A percentile compares a stretch with the other conserved stretches of the same genome.
Evolutionary conservation across 1,140 invertebrate genomes (phyloP).

Genomic region (Drosophila bocqueti): DNA sequence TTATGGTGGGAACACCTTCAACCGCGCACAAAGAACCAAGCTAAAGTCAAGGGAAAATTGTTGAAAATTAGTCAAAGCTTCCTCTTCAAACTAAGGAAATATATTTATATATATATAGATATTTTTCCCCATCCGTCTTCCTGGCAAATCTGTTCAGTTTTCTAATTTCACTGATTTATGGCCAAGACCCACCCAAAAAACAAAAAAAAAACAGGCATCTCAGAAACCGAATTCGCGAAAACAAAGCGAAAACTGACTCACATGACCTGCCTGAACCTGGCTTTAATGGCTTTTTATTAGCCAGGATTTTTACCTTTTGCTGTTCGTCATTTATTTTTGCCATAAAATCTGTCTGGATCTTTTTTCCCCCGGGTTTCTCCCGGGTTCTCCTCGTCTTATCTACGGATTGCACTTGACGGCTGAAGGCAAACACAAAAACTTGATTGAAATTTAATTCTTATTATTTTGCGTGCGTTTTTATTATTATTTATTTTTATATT

Average conservation of each 20-base stretch:
- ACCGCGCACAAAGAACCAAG: constrained; percentile 4
- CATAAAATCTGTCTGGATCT: constrained; percentile 49
- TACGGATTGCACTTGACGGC: constrained; percentile 8
- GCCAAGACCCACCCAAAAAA: constrained; percentile 8
- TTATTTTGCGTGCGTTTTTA: constrained; percentile 7
- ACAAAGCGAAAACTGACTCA: constrained; percentile 56
- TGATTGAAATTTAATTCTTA: constrained; percentile 29
- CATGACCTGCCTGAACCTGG: constrained; percentile 80
- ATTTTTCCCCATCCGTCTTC: constrained; percentile 47
- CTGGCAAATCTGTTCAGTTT: constrained; percentile 39
- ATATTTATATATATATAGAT: not conserved
- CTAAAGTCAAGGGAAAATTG: constrained; percentile 2
- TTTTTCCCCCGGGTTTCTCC: not conserved
- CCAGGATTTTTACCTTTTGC: constrained; percentile 26
- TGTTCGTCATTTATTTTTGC: constrained; percentile 48
- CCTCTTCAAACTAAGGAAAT: not conserved
- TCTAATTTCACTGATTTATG: constrained; percentile 78
- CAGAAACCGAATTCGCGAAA: constrained; percentile 19
- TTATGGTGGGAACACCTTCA: constrained; percentile 9
- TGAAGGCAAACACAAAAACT: constrained; percentile 7
- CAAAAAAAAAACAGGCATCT: constrained; percentile 1
- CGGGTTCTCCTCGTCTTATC: constrained; percentile 1
- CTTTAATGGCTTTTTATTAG: constrained; percentile 79
- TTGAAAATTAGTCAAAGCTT: not conserved
- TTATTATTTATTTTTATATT: not conserved